These are phyloP conservation scores for Xenus cinereus DNA, from an alignment of 2,113 vertebrate species.

Conservation along the genomic window DNA sequence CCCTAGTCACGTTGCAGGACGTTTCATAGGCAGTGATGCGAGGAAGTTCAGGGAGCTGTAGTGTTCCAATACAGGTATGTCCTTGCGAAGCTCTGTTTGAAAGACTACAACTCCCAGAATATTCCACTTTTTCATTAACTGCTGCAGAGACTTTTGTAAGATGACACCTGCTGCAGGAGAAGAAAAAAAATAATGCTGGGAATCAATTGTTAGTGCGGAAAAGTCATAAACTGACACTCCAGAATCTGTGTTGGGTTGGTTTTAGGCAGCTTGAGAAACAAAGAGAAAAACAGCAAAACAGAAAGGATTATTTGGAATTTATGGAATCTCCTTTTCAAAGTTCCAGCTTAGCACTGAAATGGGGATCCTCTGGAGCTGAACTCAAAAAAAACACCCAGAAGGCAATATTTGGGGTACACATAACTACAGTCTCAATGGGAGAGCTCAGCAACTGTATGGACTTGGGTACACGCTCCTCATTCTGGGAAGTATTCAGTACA, in stretches of 20 bases:
- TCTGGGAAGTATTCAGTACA: neutral
- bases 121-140: conserved; percentile 57
- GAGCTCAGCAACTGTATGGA: neutral
- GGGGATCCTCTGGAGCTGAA: neutral
- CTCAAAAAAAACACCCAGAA: neutral
- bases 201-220: neutral
- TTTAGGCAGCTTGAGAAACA: neutral
- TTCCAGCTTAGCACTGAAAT: neutral
- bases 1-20: neutral
- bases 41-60: conserved; percentile 70
- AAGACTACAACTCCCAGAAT: conserved; percentile 72
- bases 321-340: neutral
- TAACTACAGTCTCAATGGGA: neutral
- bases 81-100: conserved; percentile 71
- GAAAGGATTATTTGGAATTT: neutral
- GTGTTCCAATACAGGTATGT: conserved; percentile 70
- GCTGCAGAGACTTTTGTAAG: conserved; percentile 55
- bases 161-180: conserved; percentile 40
- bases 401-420: neutral
- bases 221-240: neutral
- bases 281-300: neutral
- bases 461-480: neutral
- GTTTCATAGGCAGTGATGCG: conserved; percentile 37
- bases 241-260: fast-evolving
- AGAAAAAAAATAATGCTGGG: neutral